phyloP scores from a whole-genome alignment of 2,113 vertebrate genomes.

The Helogale parvula region DNA sequence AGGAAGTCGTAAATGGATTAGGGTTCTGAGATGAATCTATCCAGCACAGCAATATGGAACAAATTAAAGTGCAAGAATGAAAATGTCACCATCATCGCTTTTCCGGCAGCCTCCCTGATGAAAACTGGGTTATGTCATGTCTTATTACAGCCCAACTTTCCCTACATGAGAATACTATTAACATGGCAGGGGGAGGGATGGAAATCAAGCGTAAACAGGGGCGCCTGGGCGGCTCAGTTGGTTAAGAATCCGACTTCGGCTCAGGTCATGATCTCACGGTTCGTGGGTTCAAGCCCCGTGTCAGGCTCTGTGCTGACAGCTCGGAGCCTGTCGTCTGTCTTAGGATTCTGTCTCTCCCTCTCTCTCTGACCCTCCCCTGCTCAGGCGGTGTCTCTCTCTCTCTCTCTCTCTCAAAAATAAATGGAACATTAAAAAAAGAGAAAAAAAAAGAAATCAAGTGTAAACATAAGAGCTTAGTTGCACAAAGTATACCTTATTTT shows the following conservation, averaged over 20 bases:
- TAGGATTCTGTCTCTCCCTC: too few relatives aligned
- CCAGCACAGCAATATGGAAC: not conserved
- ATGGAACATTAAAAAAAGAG: too few relatives aligned
- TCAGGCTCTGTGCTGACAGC: too few relatives aligned
- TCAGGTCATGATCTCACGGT: too few relatives aligned
- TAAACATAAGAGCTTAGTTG: not conserved
- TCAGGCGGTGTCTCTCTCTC: too few relatives aligned
- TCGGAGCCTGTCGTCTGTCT: too few relatives aligned
- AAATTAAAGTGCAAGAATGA: conserved; percentile 33
- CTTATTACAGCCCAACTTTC: not conserved
- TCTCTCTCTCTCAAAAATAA: too few relatives aligned
- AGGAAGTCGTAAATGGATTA: not conserved
- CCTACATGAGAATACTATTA: not conserved
- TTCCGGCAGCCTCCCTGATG: not conserved
- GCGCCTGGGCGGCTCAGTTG: too few relatives aligned
- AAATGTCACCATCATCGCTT: conserved; percentile 27
- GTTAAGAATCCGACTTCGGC: too few relatives aligned
- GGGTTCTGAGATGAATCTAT: not conserved
- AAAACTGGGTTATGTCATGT: not conserved
- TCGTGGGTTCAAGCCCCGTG: too few relatives aligned
- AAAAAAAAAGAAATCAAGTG: not conserved
- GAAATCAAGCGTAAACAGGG: not conserved
- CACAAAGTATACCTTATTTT: not conserved
- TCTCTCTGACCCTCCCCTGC: too few relatives aligned
- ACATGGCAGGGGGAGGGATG: not conserved